These are phyloP conservation scores for Alces alces DNA, from an alignment of 2,113 vertebrate genomes.

Conservation along the genomic window DNA sequence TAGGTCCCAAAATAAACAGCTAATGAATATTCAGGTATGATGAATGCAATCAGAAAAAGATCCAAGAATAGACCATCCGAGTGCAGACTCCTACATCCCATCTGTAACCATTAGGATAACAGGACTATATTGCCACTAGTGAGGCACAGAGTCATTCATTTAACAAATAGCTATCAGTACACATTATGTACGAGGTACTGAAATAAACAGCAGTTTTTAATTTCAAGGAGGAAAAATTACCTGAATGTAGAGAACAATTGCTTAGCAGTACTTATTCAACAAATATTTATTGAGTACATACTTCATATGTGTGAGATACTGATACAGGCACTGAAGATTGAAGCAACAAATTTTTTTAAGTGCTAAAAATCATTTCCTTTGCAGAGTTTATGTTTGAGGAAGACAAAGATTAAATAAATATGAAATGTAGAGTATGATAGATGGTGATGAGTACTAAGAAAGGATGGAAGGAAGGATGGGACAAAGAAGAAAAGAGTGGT, in stretches of 20 bases:
- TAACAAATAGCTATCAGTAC: conserved; percentile 8
- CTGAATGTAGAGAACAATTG: background rate
- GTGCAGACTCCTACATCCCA: conserved; percentile 57
- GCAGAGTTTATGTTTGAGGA: background rate
- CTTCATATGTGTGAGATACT: background rate
- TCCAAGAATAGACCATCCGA: conserved; percentile 59
- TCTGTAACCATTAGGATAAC: conserved; percentile 54
- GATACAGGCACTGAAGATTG: background rate
- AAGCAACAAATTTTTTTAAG: background rate
- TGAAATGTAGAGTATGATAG: background rate
- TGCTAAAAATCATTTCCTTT: background rate
- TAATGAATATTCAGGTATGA: conserved; percentile 64
- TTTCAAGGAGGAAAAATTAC: conserved; percentile 7
- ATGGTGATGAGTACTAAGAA: background rate
- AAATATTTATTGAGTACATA: background rate
- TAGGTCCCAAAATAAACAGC: conserved; percentile 66
- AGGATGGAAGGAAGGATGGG: background rate
- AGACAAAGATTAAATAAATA: background rate
- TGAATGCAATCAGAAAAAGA: conserved; percentile 44
- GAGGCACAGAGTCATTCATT: conserved; percentile 32
- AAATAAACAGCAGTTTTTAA: background rate
- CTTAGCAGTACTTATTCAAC: background rate
- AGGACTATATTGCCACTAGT: background rate
- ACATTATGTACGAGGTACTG: background rate
- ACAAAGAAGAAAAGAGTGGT: background rate